phyloP scores from a whole-genome alignment of 1,140 invertebrate genomes.

The Hylyphantes graminicola region DNA sequence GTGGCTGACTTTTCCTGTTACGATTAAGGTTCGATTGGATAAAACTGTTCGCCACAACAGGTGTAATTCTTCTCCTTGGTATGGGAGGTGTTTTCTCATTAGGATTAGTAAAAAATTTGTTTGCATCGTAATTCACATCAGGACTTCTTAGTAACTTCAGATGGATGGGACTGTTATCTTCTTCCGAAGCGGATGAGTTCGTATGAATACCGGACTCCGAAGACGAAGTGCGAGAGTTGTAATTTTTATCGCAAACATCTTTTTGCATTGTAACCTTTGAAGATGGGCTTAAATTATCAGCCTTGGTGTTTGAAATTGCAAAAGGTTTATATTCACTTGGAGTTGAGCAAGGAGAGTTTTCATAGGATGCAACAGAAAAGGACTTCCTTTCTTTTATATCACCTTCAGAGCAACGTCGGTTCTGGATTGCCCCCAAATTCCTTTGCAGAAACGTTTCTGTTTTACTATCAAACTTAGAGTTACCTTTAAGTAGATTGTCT shows the following conservation, averaged over 20 bases:
- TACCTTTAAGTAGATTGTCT: conserved; percentile 16
- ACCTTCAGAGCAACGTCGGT: conserved; percentile 43
- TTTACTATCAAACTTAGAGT: not conserved
- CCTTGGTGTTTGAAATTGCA: not conserved
- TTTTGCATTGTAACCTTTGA: not conserved
- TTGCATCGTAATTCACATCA: not conserved
- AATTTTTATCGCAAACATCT: not conserved
- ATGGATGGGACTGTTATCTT: not conserved
- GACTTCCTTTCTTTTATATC: not conserved
- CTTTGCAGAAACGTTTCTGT: conserved; percentile 1
- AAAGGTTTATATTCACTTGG: not conserved
- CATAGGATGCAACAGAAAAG: not conserved
- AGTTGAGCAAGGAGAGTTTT: not conserved
- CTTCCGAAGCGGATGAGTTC: conserved; percentile 8
- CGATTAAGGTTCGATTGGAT: not conserved
- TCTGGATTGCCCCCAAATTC: not conserved
- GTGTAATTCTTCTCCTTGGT: conserved; percentile 27
- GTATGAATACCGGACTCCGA: conserved; percentile 37
- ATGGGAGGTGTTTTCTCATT: conserved; percentile 10
- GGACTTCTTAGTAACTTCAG: not conserved
- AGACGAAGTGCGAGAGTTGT: not conserved
- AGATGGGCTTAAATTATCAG: too few species aligned
- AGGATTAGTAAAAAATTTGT: not conserved
- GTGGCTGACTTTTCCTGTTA: not conserved
- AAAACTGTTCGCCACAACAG: conserved; percentile 9